A percentile compares a stretch with the other conserved stretches of the same genome.
Conservation (phyloP, 1,140 invertebrate genomes). For the Cotesia typhae region DNA sequence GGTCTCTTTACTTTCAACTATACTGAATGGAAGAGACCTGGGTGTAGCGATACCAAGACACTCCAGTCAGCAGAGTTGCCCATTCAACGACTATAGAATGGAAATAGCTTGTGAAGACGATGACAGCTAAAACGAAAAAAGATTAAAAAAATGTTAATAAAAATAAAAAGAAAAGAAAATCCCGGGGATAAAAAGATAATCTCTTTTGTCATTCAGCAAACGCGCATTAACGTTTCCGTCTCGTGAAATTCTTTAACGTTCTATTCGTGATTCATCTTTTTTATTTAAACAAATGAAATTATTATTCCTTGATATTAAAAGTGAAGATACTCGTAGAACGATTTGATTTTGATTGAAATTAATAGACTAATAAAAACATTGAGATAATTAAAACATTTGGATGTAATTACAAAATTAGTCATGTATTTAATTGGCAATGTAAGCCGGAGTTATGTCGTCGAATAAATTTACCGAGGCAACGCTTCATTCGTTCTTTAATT, state of each 20-base stretch:
- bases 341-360: too few relatives aligned
- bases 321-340: too few relatives aligned
- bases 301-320: constrained; percentile 18
- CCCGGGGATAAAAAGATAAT: constrained; percentile 4
- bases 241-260: constrained; percentile 28
- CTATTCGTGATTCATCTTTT: constrained; percentile 12
- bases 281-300: constrained; percentile 10
- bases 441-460: background rate
- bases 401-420: background rate
- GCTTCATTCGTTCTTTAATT: constrained; percentile 25
- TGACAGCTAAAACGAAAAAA: too few relatives aligned
- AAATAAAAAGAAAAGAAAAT: too few relatives aligned
- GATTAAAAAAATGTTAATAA: too few relatives aligned
- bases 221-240: constrained; percentile 31
- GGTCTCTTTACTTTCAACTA: constrained; percentile 7
- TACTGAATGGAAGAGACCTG: too few relatives aligned
- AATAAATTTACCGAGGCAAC: background rate
- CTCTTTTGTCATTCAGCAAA: constrained; percentile 32
- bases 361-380: too few relatives aligned
- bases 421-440: constrained; percentile 7
- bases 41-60: too few relatives aligned
- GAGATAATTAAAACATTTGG: too few relatives aligned
- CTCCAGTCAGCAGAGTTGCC: too few relatives aligned
- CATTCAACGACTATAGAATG: too few relatives aligned
- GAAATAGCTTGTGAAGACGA: too few relatives aligned